Evolutionary conservation across 2,888 invertebrate genomes (phyloP), one percentile per base, ranked within the genome.

Genomic region (Palloptera scutellata): DNA sequence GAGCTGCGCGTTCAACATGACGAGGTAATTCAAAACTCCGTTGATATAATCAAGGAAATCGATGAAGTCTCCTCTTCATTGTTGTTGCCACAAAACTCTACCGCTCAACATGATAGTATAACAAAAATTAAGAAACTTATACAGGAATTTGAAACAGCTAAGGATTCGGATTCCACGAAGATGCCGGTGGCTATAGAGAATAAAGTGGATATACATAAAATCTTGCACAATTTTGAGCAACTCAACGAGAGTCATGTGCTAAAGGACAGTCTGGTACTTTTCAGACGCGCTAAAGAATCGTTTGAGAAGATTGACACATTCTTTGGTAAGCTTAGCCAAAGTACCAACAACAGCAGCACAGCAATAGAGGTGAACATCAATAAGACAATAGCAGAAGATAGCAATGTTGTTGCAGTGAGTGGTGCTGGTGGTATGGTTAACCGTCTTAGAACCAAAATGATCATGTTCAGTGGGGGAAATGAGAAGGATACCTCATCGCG

Each of bases 111-210:
- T 19, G 55, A 59, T 11, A 65, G 67, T 4, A 58, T 69, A 13
- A 72, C 73, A 4, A 76, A 73, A 42, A 81, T 78, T 11, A 76
- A 75, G 60, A 75, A 75, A 6, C 70, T 80, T 1, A 80, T 80
- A 41, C 66, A 73, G 66, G 76, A 77, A 20, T 80, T 81, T 48
- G 80, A 80, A 67, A 70, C 66, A 1, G 69, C 59, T 5, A 70
- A 65, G 0, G 68, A 72, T 9, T 51, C 60, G 1, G 66, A 52
- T n/a, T 40, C 55, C 20, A 19, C 20, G 19, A 68, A 65, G 48
- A 15, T 42, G 3, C 42, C 61, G 41, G 51, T 67, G 9, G 43
- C 59, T 11, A 59, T 69, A 13, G 70, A 72, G 54, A 61, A 43
- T 17, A 74, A 75, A 30, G 58, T 64, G 0, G 72, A 79, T n/a